Base-by-base conservation (phyloP, 2,888 invertebrate genomes). In the Panopea generosa region DNA sequence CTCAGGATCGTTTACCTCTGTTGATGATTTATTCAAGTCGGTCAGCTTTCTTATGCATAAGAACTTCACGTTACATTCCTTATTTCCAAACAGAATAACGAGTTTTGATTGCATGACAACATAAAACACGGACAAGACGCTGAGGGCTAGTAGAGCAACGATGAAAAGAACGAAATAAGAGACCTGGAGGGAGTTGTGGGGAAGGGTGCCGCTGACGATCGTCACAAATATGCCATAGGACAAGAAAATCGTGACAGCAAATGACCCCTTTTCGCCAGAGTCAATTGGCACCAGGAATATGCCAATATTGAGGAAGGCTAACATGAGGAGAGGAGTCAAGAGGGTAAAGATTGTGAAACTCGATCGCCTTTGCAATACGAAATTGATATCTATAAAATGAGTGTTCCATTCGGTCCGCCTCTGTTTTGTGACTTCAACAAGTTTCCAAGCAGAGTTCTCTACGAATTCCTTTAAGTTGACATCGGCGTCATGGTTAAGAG, bases 271-370 rank as follows among this genome's bases (percentile, higher is more conserved):
- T 38, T 62, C 62, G 11, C 49, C 62, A n/a, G 62, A 50, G 22
- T 62, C 50, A 6, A 62, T 62, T 6, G 62, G 62, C n/a, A 62
- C 62, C 7, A 62, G 33, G 33, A 62, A 62, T 3, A 62, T 49
- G 9, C 27, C 33, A 4, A 29, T 18, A 26, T 62, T 62, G 16
- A 62, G n/a, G 3, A 49, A 20, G 20, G 62, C 49, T 38, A 62
- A 29, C 18, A 62, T 50, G 1, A 50, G 33, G 22, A 62, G 24
- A 2, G 62, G 62, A n/a, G 62, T 50, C 9, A 62, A 24, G 2
- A 62, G 50, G 7, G 62, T 62, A 26, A 52, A 62, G 3, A 62
- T 6, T 2, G 49, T 33, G 22, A 62, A 62, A 16, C 38, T 38
- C 14, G 16, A 24, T 6, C 62, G n/a, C 14, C 62, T 18, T 9